Percentiles rank a stretch among this genome's conserved stretches.
These are phyloP conservation scores for Branchinecta lindahli DNA, from an alignment of 1,140 invertebrate genomes.

Conservation along the genomic window DNA sequence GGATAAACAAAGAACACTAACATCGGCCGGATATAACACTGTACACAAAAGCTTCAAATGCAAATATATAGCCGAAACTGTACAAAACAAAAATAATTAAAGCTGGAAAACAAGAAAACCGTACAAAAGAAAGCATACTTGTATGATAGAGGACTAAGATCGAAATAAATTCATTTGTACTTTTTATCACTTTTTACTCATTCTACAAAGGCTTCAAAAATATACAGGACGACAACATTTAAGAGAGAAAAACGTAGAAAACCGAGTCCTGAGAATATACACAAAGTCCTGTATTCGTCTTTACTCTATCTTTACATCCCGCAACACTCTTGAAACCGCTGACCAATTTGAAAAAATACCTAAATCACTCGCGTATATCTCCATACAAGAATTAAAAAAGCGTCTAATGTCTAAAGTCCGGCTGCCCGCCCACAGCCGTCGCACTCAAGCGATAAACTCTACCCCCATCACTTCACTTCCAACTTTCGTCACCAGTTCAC, in stretches of 20 bases:
- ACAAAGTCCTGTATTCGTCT: background rate
- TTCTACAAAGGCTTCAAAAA: slow-evolving; percentile 2
- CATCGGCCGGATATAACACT: too few relatives aligned
- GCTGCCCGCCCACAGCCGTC: too few relatives aligned
- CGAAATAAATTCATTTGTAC: background rate
- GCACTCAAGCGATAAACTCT: too few relatives aligned
- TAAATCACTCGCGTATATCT: background rate
- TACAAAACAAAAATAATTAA: too few relatives aligned
- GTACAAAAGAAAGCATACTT: background rate
- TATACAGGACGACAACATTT: background rate
- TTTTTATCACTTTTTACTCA: slow-evolving; percentile 9
- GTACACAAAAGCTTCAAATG: too few relatives aligned
- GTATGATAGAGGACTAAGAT: background rate
- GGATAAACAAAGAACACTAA: too few relatives aligned
- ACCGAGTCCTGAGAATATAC: background rate
- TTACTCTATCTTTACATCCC: too few relatives aligned
- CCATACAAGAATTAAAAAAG: background rate
- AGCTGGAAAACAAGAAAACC: background rate
- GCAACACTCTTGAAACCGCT: too few relatives aligned
- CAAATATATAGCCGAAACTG: too few relatives aligned
- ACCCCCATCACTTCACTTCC: too few relatives aligned
- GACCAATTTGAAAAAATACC: slow-evolving; percentile 6
- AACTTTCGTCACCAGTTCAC: too few relatives aligned
- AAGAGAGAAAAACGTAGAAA: background rate
- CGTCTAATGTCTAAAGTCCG: too few relatives aligned